Conservation (phyloP, 1,140 invertebrate genomes). For the Leptopilina clavipes region DNA sequence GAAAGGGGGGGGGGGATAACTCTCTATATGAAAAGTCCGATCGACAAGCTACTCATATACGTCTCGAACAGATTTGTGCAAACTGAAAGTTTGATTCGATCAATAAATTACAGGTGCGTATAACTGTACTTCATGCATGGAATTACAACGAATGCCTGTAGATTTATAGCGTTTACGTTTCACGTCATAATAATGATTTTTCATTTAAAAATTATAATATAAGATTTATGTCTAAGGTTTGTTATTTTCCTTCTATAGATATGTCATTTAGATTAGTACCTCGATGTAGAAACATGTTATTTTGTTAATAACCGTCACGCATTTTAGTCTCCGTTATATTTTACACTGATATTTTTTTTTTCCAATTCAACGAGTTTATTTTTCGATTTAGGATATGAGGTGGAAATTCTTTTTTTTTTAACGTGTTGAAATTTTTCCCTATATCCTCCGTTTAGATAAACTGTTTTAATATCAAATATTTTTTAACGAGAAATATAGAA, state of each 20-base stretch:
- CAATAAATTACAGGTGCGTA: constrained; percentile 34
- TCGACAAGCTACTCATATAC: background rate
- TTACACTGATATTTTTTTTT: background rate
- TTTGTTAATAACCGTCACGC: constrained; percentile 8
- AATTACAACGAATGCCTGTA: constrained; percentile 1
- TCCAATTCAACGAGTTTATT: background rate
- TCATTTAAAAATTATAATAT: constrained; percentile 20
- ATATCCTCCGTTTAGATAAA: no score
- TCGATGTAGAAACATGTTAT: background rate
- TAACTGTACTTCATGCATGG: constrained; percentile 31
- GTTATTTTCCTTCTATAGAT: constrained; percentile 19
- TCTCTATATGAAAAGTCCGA: constrained; percentile 2
- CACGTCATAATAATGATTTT: constrained; percentile 31
- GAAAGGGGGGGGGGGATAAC: no score
- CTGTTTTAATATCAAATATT: no score
- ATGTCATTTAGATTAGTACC: constrained; percentile 19
- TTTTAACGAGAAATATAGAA: no score
- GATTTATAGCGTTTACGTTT: constrained; percentile 17
- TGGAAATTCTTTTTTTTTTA: no score
- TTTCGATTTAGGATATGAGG: background rate
- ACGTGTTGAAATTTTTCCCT: no score
- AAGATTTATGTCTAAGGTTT: constrained; percentile 10
- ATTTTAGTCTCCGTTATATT: constrained; percentile 14
- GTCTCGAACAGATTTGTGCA: background rate
- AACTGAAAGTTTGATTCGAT: constrained; percentile 31